Base-by-base conservation (phyloP, 2,888 invertebrate genomes). In the Tinea pellionella region DNA sequence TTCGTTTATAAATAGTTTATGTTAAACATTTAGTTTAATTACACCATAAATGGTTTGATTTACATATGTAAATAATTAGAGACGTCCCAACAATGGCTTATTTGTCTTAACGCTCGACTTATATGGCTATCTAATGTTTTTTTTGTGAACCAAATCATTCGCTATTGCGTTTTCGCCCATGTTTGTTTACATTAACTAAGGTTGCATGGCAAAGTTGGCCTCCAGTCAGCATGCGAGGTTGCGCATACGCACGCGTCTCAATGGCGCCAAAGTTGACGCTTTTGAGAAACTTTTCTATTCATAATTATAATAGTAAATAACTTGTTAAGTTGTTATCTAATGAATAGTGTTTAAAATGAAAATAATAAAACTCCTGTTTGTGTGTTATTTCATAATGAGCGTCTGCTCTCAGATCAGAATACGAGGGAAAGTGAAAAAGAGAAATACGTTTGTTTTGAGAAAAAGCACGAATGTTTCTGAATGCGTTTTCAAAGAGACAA, bases 401-500 rank as follows among this genome's bases (percentile, higher is more conserved):
- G 24, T 24, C 16, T 8, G 2, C 8, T 77, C 78, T 64, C 76
- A 77, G 68, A 70, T 76, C 71, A 77, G 71, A 72, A 72, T 77
- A 72, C 78, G 72, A 73, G 77, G 75, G 71, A 72, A 71, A 67
- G 78, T 73, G 69, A 78, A 74, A 70, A 83, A 79, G 73, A 82
- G 80, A 69, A 78, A 80, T 71, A 76, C 76, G 68, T 71, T 73
- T 70, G 72, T 73, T 72, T 78, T 72, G 73, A 84, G 79, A 78
- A 84, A 80, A 81, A 80, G 79, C 77, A 77, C 76, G 75, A 84
- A 81, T 69, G 75, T 69, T 47, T 42, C 78, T 76, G 84, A 85
- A 83, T 86, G 86, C 80, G 75, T 80, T 80, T 81, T 80, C 74
- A 86, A 87, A 74, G 86, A 84, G 80, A 87, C 86, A 75, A 81